Evolutionary conservation across 2,888 invertebrate species (phyloP), one percentile per base, ranked within the genome.

Genomic region (Cremastinae sp.): DNA sequence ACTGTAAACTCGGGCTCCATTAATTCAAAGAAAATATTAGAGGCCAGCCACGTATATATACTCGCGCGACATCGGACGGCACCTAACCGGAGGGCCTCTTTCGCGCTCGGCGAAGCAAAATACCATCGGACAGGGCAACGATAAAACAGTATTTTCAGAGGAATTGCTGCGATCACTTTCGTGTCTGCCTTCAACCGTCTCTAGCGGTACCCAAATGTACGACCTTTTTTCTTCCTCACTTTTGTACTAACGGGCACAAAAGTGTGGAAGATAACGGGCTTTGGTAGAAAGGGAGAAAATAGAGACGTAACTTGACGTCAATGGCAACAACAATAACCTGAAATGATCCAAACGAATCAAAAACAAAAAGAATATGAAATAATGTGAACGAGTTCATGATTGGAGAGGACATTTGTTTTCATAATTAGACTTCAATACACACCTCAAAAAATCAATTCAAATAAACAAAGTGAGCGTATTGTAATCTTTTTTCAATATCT

Each of bases 1-100:
- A 69, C 58, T 74, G 61, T 47, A 71, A 64, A 51, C 51, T 51
- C 61, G 8, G 41, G 22, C 28, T 74, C 75, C 80, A 85, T 86
- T 85, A 85, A 85, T 82, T 80, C 82, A 85, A 83, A 80, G 84
- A 83, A 86, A 85, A 86, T 81, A 85, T 73, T 65, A 69, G 55
- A 74, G 28, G 2, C 51, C 70, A 45, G 47, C 56, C 61, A 47
- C 35, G 45, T 64, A 35, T 47, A 53, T 58, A 59, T 10, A 12
- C 47, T 43, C 55, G 61, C 53, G 39, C 45, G 62, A 62, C 51
- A 70, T 56, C 51, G 47, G 14, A 51, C 18, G 55, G 51, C 61
- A 70, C 71, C 69, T 74, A 18, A 59, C 58, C 72, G 39, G 64
- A 70, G 69, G 64, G 74, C 28, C 64, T 53, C 64, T 53, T 64